Base-by-base conservation (phyloP, 2,113 vertebrate genomes). In the Pao palembangensis region DNA sequence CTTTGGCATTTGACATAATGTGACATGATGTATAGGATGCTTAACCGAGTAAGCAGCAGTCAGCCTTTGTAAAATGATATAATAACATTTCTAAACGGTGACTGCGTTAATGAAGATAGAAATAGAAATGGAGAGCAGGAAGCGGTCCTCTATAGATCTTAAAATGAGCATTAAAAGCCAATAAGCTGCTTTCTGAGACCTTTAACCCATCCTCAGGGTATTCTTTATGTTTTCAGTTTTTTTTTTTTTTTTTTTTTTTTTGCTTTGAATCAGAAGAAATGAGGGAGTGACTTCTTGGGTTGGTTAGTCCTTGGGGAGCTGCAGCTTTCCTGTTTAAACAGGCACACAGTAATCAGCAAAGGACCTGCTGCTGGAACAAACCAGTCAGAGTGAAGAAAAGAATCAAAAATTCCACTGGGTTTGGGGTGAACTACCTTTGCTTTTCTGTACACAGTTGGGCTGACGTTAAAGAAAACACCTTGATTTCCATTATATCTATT, bases 271-370 rank as follows among this genome's bases (percentile, higher is more conserved):
- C 69, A 78, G 66, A 38, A 54, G 61, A 55, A 79, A 50, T 13
- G 38, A 73, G 55, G 55, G 73, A 81, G 71, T 78, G 72, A 82
- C 79, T 71, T 47, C 69, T 71, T 62, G 6, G 19, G 47, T 73
- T 51, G 54, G 76, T 82, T 82, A 86, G 80, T 79, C 85, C 82
- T 25, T 44, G 49, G 70, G 67, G 75, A 82, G 61, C 70, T 59
- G 34, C 78, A 73, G 67, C 75, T 80, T 73, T 78, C 72, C 71
- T 81, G 83, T 87, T 87, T 87, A 83, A 86, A 85, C 65, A 77
- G 78, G 78, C 80, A 61, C 76, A 69, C 65, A 20, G 52, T 86
- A 81, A 86, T 86, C 75, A 77, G 73, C 76, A 83, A 79, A 78
- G 74, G 75, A 69, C 69, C 71, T 63, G 68, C 69, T 81, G 71